Conservation (phyloP, 2,797 vertebrate genomes). For the Hyperoplus immaculatus region DNA sequence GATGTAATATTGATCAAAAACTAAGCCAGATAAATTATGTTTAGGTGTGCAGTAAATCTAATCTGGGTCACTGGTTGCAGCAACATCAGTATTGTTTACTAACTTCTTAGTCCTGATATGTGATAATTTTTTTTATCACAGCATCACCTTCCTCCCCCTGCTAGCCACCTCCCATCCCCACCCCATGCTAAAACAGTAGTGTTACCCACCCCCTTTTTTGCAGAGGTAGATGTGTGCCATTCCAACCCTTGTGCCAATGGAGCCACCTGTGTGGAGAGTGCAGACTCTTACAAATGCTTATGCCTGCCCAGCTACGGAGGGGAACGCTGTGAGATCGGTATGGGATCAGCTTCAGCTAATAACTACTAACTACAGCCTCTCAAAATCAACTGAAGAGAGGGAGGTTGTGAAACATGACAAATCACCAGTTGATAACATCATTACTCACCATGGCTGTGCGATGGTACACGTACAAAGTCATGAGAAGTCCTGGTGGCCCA, state of each 20-base stretch:
- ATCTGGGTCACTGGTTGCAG: slow-evolving; percentile 65
- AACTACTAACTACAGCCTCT: slow-evolving; percentile 85
- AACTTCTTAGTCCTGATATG: slow-evolving; percentile 52
- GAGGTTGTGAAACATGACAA: slow-evolving; percentile 28
- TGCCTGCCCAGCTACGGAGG: slow-evolving; percentile 99
- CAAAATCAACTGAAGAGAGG: slow-evolving; percentile 62
- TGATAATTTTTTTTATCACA: slow-evolving; percentile 30
- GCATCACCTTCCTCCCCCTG: slow-evolving; percentile 1
- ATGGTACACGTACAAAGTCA: slow-evolving; percentile 4
- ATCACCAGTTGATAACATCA: not conserved
- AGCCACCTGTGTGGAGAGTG: slow-evolving; percentile 96
- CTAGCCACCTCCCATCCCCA: slow-evolving; percentile 75
- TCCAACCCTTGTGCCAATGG: slow-evolving; percentile 97
- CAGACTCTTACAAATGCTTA: slow-evolving; percentile 98
- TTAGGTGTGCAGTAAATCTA: slow-evolving; percentile 37
- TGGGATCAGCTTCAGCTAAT: slow-evolving; percentile 94
- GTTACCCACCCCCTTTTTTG: slow-evolving; percentile 94
- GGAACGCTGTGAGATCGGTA: slow-evolving; percentile 96
- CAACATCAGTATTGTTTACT: slow-evolving; percentile 60
- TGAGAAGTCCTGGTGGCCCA: not conserved
- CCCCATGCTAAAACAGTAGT: slow-evolving; percentile 84
- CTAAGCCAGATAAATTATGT: not conserved
- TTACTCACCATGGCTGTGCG: slow-evolving; percentile 5
- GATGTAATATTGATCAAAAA: not conserved
- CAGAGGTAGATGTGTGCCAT: slow-evolving; percentile 97